Evolutionary conservation across 2,888 invertebrate species (phyloP).

Genomic region (Caenorhabditis japonica): DNA sequence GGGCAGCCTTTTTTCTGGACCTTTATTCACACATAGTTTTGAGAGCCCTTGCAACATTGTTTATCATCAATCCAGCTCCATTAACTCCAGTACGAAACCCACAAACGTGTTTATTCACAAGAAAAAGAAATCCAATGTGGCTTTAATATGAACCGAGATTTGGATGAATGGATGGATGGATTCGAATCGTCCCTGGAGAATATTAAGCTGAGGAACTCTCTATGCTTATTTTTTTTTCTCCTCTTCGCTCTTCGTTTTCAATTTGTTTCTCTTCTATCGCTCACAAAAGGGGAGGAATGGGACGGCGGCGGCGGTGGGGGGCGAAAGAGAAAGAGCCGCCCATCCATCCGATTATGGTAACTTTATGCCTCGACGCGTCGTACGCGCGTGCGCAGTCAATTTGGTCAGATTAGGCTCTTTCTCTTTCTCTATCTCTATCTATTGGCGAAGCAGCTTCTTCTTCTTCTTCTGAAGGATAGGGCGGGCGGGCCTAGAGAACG

Average conservation of each 20-base stretch:
- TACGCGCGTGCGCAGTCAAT: slow-evolving; percentile 21
- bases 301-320: neutral
- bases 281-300: neutral
- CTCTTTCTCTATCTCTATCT: no score
- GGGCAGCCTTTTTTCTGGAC: no score
- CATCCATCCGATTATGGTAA: slow-evolving; percentile 53
- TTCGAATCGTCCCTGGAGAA: no score
- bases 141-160: slow-evolving; percentile 46
- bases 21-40: no score
- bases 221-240: neutral
- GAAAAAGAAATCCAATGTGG: slow-evolving; percentile 7
- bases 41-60: no score
- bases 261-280: slow-evolving; percentile 33
- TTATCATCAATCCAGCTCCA: no score
- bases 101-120: slow-evolving; percentile 42
- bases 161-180: no score
- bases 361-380: slow-evolving; percentile 36
- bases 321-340: slow-evolving; percentile 23
- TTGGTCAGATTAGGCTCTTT: slow-evolving; percentile 44
- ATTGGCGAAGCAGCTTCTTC: no score
- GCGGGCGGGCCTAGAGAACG: no score
- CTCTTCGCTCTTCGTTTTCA: slow-evolving; percentile 11
- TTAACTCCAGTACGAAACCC: no score
- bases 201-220: no score
- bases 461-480: no score